Evolutionary conservation across 2,888 invertebrate genomes (phyloP), one percentile per base, ranked within the genome.

Genomic region (Apantesis nais): DNA sequence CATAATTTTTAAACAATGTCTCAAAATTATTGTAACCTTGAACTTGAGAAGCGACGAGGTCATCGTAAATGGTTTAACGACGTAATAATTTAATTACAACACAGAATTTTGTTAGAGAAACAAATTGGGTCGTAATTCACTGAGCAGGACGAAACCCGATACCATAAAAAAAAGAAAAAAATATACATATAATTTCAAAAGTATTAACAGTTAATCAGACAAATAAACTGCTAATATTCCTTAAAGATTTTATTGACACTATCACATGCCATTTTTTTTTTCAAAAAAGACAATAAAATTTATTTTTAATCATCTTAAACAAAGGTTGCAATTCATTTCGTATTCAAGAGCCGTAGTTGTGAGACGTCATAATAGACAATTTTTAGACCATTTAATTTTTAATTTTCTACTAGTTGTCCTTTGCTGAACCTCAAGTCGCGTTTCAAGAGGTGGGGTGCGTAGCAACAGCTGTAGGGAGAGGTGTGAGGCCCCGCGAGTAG

Each of bases 401-500:
- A 78, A 83, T 85, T 85, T 86, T 85, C 78, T 76, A 84, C 80
- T 83, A 85, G 80, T 86, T 83, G 82, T 84, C 86, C 83, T 86
- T 84, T 85, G 83, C 80, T 80, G 82, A 78, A 76, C 77, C 79
- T 80, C 76, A 71, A 78, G 82, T 70, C 62, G 75, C 76, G 77
- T 71, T 77, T 74, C 69, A 78, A 81, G 80, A 83, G 85, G 78
- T 70, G 83, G 86, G 86, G 86, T 88, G 89, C 90, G 88, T 93
- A 83, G 92, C 89, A 92, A 92, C 93, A 87, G 84, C 63, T 68
- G 70, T 70, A 70, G 74, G 82, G 78, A 80, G 78, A 72, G 85
- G 77, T 72, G 76, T 74, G 79, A 73, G 75, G 81, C 74, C 37
- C 39, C 72, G 71, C 73, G 80, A 77, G 66, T 71, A 77, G 75